Conservation (phyloP, 2,797 vertebrate genomes). For the Sylvilagus floridanus region DNA sequence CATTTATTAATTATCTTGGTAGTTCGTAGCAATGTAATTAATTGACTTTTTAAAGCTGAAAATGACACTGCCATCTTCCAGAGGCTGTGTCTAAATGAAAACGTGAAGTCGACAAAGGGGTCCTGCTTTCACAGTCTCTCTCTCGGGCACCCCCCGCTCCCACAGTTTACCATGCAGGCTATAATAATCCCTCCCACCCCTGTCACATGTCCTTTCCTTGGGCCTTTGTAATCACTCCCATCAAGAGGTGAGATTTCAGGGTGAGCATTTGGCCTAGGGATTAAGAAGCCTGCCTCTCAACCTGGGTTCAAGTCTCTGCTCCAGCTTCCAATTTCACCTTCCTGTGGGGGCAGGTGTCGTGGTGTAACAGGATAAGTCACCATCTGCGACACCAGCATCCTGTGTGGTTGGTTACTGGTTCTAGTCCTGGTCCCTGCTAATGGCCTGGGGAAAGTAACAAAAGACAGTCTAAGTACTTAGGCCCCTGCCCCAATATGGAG, state of each 20-base stretch:
- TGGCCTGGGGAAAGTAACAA: too few relatives aligned
- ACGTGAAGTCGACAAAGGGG: not conserved
- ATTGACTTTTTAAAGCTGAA: slow-evolving; percentile 53
- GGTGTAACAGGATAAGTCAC: too few relatives aligned
- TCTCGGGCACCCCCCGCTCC: rapidly evolving
- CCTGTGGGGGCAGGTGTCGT: too few relatives aligned
- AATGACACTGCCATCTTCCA: not conserved
- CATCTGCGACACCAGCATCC: too few relatives aligned
- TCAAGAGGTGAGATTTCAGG: not conserved
- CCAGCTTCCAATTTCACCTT: too few relatives aligned
- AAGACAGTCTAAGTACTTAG: too few relatives aligned
- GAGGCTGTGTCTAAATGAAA: not conserved
- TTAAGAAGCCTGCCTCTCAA: too few relatives aligned
- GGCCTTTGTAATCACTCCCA: not conserved
- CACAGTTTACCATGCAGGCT: not conserved
- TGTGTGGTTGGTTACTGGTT: too few relatives aligned
- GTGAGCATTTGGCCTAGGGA: too few relatives aligned
- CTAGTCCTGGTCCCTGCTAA: too few relatives aligned
- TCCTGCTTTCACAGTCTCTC: not conserved
- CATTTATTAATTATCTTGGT: slow-evolving; percentile 70
- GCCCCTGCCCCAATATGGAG: too few relatives aligned
- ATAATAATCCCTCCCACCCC: not conserved
- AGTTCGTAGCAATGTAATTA: slow-evolving; percentile 62
- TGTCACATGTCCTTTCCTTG: not conserved
- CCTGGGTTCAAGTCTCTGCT: too few relatives aligned